Evolutionary conservation across 2,888 invertebrate genomes (phyloP).

Genomic region (Lochmaea capreae): DNA sequence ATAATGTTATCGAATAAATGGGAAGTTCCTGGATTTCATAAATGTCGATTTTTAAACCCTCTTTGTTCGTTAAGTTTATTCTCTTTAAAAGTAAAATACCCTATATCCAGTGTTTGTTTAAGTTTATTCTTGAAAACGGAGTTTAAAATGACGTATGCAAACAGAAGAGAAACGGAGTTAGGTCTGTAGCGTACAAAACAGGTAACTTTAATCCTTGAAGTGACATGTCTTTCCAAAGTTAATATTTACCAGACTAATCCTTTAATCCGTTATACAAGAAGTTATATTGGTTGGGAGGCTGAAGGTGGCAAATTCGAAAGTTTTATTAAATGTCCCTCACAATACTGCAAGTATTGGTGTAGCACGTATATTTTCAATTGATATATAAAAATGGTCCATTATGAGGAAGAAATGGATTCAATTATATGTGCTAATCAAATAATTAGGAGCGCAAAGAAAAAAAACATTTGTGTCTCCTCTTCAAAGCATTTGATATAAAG

Average conservation of each 20-base stretch:
- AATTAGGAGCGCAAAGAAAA: too few species aligned
- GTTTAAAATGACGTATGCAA: background rate
- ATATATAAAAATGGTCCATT: too few species aligned
- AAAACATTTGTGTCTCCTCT: too few species aligned
- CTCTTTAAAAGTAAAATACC: too few species aligned
- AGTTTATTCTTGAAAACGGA: background rate
- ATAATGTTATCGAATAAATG: too few species aligned
- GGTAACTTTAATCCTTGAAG: slow-evolving; percentile 10
- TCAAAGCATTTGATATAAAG: too few species aligned
- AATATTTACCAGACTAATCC: slow-evolving; percentile 11
- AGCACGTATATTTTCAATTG: background rate
- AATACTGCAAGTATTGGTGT: background rate
- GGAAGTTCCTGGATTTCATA: too few species aligned
- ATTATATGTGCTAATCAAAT: too few species aligned
- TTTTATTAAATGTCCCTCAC: background rate
- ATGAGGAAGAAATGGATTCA: too few species aligned
- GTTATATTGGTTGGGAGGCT: slow-evolving; percentile 2
- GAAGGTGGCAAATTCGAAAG: background rate
- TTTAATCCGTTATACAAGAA: slow-evolving; percentile 8
- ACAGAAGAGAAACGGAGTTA: background rate
- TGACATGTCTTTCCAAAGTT: slow-evolving; percentile 6
- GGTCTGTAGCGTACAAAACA: background rate
- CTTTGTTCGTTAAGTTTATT: too few species aligned
- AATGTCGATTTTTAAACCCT: too few species aligned
- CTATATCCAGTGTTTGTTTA: background rate